A percentile compares a stretch with the other conserved stretches of the same genome.
phyloP scores from a whole-genome alignment of 2,113 vertebrate genomes.

The Struthidea cinerea region DNA sequence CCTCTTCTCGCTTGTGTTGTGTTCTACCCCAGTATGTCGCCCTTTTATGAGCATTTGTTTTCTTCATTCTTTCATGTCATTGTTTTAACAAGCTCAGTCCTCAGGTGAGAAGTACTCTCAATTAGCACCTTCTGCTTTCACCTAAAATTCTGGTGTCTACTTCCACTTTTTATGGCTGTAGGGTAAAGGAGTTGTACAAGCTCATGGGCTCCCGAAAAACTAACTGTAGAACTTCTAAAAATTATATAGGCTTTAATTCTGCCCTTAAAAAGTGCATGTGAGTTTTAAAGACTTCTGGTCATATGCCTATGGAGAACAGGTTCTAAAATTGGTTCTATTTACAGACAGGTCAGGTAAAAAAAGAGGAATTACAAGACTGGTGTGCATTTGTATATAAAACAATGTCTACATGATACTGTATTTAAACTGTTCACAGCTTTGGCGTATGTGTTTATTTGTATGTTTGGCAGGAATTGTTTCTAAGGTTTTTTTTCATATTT shows the following conservation, averaged over 20 bases:
- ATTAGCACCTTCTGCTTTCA: neutral
- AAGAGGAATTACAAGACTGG: neutral
- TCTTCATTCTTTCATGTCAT: neutral
- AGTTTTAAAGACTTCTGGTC: neutral
- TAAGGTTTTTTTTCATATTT: neutral
- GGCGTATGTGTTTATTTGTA: slow-evolving; percentile 16
- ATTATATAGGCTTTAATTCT: neutral
- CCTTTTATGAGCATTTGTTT: neutral
- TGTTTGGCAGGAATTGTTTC: slow-evolving; percentile 25
- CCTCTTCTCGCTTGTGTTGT: neutral
- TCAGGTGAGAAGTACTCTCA: neutral
- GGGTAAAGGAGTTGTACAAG: neutral
- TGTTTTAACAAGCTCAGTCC: neutral
- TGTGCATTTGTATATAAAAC: neutral
- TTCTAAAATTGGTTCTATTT: neutral
- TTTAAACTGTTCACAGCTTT: neutral
- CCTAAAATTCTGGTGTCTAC: neutral
- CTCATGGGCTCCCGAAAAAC: neutral
- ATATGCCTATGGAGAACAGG: neutral
- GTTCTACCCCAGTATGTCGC: neutral
- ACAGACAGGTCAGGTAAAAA: neutral
- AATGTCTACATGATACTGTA: neutral
- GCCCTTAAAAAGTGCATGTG: neutral
- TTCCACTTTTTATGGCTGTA: neutral
- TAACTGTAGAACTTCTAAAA: neutral